A percentile compares a stretch with the other conserved stretches of the same genome.
These are phyloP conservation scores for Esox masquinongy DNA, from an alignment of 2,797 vertebrate species.

Conservation along the genomic window DNA sequence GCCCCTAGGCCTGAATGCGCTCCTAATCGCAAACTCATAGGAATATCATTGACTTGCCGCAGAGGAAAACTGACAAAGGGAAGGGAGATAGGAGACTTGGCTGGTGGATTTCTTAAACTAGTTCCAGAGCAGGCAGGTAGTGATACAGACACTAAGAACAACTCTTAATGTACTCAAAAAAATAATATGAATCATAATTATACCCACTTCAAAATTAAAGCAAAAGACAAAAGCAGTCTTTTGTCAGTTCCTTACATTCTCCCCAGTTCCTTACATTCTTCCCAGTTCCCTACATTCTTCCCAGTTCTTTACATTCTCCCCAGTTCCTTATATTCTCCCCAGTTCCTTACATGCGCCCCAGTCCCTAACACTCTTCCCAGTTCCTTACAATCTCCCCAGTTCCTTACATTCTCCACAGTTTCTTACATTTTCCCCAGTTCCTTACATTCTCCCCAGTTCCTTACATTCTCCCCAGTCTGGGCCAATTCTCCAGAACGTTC, in stretches of 20 bases:
- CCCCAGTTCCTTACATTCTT: background rate
- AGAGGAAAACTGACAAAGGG: slow-evolving; percentile 11
- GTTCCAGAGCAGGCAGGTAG: background rate
- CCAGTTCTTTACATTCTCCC: too few relatives aligned
- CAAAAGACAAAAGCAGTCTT: background rate
- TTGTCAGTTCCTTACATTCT: background rate
- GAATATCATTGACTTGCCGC: slow-evolving; percentile 33
- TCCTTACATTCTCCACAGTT: too few relatives aligned
- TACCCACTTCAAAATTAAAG: background rate
- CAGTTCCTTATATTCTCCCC: too few relatives aligned
- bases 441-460: too few relatives aligned
- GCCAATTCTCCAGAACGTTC: too few relatives aligned
- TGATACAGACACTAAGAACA: background rate
- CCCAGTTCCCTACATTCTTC: background rate
- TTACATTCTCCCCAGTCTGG: too few relatives aligned
- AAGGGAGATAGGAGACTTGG: background rate
- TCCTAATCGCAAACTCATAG: slow-evolving; percentile 47
- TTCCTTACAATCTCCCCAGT: too few relatives aligned
- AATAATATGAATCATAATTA: background rate
- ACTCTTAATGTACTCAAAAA: background rate
- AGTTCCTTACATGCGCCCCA: too few relatives aligned
- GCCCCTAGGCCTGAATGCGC: slow-evolving; percentile 50
- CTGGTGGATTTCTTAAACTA: background rate
- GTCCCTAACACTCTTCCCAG: too few relatives aligned
- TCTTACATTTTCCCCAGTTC: too few relatives aligned